Conservation (phyloP, 1,140 invertebrate species). For the Pectinophora gossypiella region DNA sequence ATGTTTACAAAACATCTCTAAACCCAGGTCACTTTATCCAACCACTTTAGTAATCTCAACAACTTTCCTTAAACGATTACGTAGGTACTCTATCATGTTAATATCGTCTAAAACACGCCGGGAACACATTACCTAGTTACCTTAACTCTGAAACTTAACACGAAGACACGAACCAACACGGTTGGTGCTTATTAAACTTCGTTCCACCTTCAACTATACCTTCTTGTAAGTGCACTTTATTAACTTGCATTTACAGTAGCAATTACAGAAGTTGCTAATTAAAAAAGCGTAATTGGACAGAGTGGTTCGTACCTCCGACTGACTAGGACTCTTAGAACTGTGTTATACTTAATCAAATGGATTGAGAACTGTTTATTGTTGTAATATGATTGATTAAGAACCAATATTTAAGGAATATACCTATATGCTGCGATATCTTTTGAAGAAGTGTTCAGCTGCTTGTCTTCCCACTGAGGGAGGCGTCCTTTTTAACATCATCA, state of each 20-base stretch:
- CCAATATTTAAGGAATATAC: too few species aligned
- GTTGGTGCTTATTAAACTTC: slow-evolving; percentile 61
- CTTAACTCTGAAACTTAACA: slow-evolving; percentile 45
- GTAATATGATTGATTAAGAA: too few species aligned
- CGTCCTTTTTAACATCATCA: too few species aligned
- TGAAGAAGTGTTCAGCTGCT: too few species aligned
- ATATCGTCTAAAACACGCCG: slow-evolving; percentile 35
- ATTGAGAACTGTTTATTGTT: too few species aligned
- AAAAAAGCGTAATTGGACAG: background rate
- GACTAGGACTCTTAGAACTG: too few species aligned
- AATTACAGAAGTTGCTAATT: background rate
- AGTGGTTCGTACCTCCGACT: too few species aligned
- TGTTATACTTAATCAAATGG: too few species aligned
- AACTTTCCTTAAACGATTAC: slow-evolving; percentile 17
- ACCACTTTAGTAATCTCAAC: slow-evolving; percentile 16
- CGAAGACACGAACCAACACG: slow-evolving; percentile 19
- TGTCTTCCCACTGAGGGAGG: too few species aligned
- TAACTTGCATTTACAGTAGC: background rate
- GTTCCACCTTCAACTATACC: slow-evolving; percentile 27
- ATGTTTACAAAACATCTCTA: too few species aligned
- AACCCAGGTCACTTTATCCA: too few species aligned
- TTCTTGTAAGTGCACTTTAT: slow-evolving; percentile 1
- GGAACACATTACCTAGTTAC: slow-evolving; percentile 46
- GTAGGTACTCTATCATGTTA: slow-evolving; percentile 20
- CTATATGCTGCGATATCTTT: too few species aligned